A percentile compares a stretch with the other conserved stretches of the same genome.
Conservation (phyloP, 2,113 vertebrate genomes). For the Nesogale talazaci region DNA sequence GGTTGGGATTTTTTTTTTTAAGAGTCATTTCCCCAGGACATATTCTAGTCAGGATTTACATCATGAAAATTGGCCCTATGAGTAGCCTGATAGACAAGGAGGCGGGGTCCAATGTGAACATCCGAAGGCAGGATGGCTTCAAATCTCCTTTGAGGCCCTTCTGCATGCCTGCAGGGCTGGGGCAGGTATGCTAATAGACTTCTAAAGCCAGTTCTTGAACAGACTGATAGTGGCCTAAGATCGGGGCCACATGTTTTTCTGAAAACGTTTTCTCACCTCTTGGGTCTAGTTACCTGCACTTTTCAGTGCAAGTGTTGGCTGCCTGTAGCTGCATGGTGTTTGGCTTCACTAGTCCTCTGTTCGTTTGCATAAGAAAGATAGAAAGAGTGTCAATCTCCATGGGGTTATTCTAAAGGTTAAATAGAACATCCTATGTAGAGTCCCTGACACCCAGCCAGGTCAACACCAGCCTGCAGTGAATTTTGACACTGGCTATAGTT, state of each 20-base stretch:
- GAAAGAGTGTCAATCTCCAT: neutral
- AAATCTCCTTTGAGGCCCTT: neutral
- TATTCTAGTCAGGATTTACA: too few relatives aligned
- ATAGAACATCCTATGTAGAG: neutral
- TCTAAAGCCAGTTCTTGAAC: neutral
- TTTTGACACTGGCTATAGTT: neutral
- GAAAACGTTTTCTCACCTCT: slow-evolving; percentile 51
- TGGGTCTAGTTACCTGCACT: slow-evolving; percentile 6
- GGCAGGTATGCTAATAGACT: too few relatives aligned
- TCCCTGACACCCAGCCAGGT: neutral
- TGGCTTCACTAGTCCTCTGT: slow-evolving; percentile 37
- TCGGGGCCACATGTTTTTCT: neutral
- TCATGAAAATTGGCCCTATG: neutral
- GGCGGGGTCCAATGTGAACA: neutral
- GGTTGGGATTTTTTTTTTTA: too few relatives aligned
- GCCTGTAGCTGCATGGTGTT: neutral
- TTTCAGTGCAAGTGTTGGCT: slow-evolving; percentile 40
- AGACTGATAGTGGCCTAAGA: neutral
- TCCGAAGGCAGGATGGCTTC: neutral
- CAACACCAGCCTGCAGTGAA: neutral
- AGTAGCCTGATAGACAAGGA: neutral
- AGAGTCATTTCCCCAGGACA: too few relatives aligned
- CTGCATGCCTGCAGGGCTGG: too few relatives aligned
- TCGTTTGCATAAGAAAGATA: slow-evolving; percentile 25
- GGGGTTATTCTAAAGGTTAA: slow-evolving; percentile 13